Percentiles rank a stretch among this genome's conserved stretches.
Conservation (phyloP, 2,888 invertebrate species). For the Latrodectus hesperus region DNA sequence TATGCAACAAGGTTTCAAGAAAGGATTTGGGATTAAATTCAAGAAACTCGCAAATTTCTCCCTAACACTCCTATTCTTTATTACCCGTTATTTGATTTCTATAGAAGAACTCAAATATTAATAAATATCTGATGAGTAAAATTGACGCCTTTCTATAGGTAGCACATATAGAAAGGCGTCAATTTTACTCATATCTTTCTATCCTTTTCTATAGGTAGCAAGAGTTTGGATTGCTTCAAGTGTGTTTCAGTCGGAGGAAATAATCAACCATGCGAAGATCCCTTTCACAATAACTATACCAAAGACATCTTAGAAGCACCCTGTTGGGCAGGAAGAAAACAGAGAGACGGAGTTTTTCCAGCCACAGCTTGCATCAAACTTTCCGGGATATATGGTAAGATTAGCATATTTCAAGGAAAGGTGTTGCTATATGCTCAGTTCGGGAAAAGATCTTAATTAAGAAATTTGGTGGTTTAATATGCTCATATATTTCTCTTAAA, state of each 20-base stretch:
- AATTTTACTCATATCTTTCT: constrained; percentile 1
- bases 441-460: no score
- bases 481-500: no score
- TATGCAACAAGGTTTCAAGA: no score
- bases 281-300: constrained; percentile 94
- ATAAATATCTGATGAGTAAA: no score
- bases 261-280: constrained; percentile 93
- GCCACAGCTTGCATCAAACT: constrained; percentile 98
- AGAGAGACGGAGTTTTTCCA: constrained; percentile 93
- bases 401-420: neutral
- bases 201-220: constrained; percentile 22
- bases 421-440: no score
- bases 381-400: constrained; percentile 89
- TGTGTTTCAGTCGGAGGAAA: constrained; percentile 93
- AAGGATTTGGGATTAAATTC: no score
- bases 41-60: no score
- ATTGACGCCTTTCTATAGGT: constrained; percentile 10
- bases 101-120: no score
- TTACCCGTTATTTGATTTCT: no score
- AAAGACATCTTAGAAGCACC: constrained; percentile 88
- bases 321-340: constrained; percentile 95
- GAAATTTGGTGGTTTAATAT: neutral
- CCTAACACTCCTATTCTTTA: no score
- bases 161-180: no score
- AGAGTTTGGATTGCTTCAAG: constrained; percentile 91